These are phyloP conservation scores for Acanthosepion pharaonis DNA, from an alignment of 2,888 invertebrate genomes.

Conservation along the genomic window DNA sequence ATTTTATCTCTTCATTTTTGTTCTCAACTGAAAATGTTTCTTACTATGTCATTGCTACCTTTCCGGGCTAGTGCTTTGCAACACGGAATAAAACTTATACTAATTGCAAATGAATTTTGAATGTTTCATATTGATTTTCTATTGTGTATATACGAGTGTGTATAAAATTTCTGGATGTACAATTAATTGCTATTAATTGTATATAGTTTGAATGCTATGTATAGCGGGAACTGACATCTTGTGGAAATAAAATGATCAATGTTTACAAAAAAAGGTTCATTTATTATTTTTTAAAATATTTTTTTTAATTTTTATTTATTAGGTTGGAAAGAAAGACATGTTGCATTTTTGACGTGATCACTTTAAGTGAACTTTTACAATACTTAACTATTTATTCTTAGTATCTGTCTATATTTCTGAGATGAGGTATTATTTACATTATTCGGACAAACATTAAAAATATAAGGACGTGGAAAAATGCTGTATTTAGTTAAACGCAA, in stretches of 20 bases:
- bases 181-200: constrained; percentile 33
- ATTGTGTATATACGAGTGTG: constrained; percentile 6
- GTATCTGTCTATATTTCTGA: too few relatives aligned
- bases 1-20: not conserved
- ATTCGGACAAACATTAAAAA: too few relatives aligned
- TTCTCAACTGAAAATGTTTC: not conserved
- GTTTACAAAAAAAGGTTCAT: not conserved
- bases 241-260: constrained; percentile 33
- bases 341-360: too few relatives aligned
- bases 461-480: too few relatives aligned
- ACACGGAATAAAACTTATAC: not conserved
- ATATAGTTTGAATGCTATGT: not conserved
- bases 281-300: too few relatives aligned
- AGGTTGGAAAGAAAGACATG: too few relatives aligned
- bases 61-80: not conserved
- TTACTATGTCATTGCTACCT: not conserved
- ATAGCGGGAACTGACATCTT: constrained; percentile 9
- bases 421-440: too few relatives aligned
- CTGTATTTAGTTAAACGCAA: too few relatives aligned
- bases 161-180: not conserved
- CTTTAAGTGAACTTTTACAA: too few relatives aligned
- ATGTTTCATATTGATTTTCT: not conserved
- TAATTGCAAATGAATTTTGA: not conserved
- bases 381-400: too few relatives aligned
- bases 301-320: too few relatives aligned